Evolutionary conservation across 2,113 vertebrate species (phyloP).

Genomic region (Cavia porcellus): DNA sequence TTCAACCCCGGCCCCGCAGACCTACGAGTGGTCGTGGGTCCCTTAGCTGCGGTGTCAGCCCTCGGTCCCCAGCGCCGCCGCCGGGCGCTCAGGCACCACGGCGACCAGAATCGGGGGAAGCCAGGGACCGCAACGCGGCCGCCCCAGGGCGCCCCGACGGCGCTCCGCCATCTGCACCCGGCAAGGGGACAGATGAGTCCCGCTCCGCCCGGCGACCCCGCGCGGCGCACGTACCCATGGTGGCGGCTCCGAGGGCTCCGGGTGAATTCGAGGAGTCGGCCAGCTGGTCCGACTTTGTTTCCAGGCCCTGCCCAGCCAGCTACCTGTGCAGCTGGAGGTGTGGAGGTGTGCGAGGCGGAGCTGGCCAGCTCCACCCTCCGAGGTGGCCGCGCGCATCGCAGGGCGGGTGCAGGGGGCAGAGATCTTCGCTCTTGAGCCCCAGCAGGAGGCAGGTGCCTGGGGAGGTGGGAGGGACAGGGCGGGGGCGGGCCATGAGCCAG

Average conservation of each 20-base stretch:
- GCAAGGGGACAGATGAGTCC: not conserved
- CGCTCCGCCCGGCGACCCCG: not conserved
- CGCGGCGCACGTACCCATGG: constrained; percentile 69
- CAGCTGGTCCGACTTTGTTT: not conserved
- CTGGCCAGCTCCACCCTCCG: constrained; percentile 53
- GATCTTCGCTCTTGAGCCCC: not conserved
- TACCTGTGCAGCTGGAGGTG: constrained; percentile 7
- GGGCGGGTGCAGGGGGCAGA: not conserved
- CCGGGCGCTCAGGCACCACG: not conserved
- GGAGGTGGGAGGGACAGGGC: not conserved
- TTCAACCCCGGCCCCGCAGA: not conserved
- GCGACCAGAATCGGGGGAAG: not conserved
- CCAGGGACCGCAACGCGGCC: not conserved
- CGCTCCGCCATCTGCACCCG: not conserved
- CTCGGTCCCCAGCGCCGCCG: not conserved
- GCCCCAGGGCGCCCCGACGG: not conserved
- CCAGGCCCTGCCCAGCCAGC: constrained; percentile 66
- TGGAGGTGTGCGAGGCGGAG: constrained; percentile 67
- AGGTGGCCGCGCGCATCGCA: not conserved
- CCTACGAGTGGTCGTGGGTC: not conserved
- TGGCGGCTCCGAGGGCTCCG: not conserved
- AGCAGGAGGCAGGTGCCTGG: not conserved
- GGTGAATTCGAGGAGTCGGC: not conserved
- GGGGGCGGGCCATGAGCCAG: not conserved
- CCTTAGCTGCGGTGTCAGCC: not conserved